Percentiles rank a stretch among this genome's conserved stretches.
Conservation (phyloP, 2,888 invertebrate genomes). For the Ectobius pallidus region DNA sequence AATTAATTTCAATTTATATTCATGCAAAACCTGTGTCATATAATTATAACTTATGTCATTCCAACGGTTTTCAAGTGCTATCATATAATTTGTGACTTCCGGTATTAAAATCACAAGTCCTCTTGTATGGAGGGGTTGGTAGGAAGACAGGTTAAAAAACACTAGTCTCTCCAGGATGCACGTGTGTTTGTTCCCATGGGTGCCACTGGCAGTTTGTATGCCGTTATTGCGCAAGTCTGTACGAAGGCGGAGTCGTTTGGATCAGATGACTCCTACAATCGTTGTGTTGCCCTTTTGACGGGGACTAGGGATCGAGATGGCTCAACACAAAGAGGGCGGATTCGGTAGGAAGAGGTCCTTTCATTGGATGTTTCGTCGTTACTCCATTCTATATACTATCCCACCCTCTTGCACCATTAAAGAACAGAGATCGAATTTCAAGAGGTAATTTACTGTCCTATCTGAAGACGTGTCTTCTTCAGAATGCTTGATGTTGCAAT, state of each 20-base stretch:
- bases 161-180: conserved; percentile 20
- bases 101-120: no score
- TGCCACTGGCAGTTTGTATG: no score
- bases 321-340: conserved; percentile 23
- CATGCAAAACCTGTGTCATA: no score
- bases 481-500: no score
- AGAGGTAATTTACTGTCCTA: conserved; percentile 4
- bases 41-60: no score
- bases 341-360: conserved; percentile 2
- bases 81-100: no score
- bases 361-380: conserved; percentile 20
- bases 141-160: neutral
- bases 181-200: conserved; percentile 37
- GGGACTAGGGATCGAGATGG: conserved; percentile 3
- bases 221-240: conserved; percentile 13
- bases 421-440: conserved; percentile 9
- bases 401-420: neutral
- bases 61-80: no score
- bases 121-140: no score
- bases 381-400: neutral
- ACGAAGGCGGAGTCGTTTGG: conserved; percentile 29
- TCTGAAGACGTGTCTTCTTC: neutral
- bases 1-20: no score
- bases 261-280: conserved; percentile 38
- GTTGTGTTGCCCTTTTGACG: conserved; percentile 35